Conservation (phyloP, 2,797 vertebrate species). For the Clarias platycephalus region DNA sequence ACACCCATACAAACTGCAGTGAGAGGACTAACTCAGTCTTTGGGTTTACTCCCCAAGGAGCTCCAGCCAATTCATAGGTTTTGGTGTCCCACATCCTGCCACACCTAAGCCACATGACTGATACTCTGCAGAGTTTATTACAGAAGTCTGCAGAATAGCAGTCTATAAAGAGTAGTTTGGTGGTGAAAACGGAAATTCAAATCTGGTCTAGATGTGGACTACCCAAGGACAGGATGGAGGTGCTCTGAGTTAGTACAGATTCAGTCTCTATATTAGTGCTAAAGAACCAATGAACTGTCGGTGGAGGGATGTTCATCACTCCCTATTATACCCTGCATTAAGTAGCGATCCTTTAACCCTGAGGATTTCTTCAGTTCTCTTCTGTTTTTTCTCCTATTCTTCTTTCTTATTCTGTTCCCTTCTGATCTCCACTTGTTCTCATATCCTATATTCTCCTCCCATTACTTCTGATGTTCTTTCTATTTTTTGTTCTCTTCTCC, state of each 20-base stretch:
- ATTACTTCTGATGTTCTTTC: neutral
- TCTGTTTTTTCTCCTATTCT: neutral
- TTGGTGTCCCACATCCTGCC: neutral
- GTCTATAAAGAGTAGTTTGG: neutral
- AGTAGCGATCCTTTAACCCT: neutral
- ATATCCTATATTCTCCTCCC: neutral
- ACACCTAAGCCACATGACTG: neutral
- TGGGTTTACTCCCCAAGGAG: neutral
- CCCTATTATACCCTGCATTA: neutral
- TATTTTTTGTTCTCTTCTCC: neutral
- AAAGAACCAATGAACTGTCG: neutral
- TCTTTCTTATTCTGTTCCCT: neutral
- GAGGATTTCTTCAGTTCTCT: neutral
- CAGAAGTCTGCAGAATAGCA: no score
- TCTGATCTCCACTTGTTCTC: neutral
- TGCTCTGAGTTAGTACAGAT: neutral
- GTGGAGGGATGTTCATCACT: neutral
- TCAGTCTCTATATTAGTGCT: neutral
- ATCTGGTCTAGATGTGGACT: neutral
- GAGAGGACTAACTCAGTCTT: conserved; percentile 23
- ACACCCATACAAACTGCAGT: conserved; percentile 5
- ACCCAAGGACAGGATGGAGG: neutral
- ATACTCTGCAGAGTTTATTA: neutral
- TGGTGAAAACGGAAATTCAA: neutral
- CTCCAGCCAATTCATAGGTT: neutral